These are phyloP conservation scores for Corythornis vintsioides DNA, from an alignment of 2,113 vertebrate genomes.

Conservation along the genomic window DNA sequence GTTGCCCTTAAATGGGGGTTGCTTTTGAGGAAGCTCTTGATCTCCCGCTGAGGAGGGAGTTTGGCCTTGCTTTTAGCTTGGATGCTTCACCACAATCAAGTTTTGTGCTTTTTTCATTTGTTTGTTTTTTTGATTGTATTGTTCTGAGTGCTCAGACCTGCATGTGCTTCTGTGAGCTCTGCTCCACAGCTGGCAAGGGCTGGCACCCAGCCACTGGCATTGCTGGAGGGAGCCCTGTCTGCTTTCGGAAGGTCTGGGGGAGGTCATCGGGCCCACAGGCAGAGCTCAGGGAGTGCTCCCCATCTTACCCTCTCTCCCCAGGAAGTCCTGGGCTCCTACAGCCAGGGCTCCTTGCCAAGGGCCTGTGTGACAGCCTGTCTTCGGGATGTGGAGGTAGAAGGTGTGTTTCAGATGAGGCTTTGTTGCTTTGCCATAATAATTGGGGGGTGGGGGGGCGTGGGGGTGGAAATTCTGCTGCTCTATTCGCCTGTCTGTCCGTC, in stretches of 20 bases:
- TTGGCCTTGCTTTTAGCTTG: neutral
- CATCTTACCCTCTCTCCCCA: neutral
- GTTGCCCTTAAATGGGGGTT: neutral
- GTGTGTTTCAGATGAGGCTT: neutral
- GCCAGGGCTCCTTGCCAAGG: rapidly evolving
- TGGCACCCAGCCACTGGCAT: neutral
- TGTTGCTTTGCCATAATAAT: neutral
- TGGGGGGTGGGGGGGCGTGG: neutral
- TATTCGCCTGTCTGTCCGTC: neutral
- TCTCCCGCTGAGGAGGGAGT: neutral
- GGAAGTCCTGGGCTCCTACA: neutral
- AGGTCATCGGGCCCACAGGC: neutral
- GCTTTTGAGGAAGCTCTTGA: neutral
- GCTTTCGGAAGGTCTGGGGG: neutral
- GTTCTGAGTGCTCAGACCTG: neutral
- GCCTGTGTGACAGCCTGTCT: neutral
- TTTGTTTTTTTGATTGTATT: neutral
- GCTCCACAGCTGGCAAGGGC: rapidly evolving
- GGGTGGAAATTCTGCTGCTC: neutral
- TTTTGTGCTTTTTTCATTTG: neutral
- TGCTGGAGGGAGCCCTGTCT: neutral
- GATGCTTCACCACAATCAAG: neutral
- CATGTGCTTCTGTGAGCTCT: rapidly evolving
- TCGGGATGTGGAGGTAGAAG: neutral
- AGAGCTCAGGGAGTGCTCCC: rapidly evolving